These are phyloP conservation scores for Chiroxiphia lanceolata DNA, from an alignment of 2,797 vertebrate genomes.

Conservation along the genomic window DNA sequence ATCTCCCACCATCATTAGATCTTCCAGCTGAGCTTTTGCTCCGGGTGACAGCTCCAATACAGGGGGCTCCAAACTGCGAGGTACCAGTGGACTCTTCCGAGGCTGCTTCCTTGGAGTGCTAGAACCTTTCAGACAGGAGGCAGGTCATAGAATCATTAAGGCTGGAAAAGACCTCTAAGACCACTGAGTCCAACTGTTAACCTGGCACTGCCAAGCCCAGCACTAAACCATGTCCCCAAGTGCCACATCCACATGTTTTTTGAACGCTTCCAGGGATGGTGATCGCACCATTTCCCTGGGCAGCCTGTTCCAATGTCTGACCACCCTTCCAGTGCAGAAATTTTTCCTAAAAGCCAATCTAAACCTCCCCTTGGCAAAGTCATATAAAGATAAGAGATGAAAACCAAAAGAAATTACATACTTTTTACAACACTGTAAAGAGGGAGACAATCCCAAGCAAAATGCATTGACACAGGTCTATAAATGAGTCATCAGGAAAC, in stretches of 20 bases:
- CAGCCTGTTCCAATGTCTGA: neutral
- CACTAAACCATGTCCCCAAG: neutral
- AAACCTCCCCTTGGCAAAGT: neutral
- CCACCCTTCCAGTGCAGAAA: neutral
- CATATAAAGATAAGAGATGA: neutral
- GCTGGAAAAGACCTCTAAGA: neutral
- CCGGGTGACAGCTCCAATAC: conserved; percentile 91
- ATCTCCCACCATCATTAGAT: conserved; percentile 98
- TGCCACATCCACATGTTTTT: neutral
- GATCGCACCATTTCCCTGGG: neutral
- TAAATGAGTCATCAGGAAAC: neutral
- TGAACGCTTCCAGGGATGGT: neutral
- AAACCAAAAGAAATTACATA: neutral
- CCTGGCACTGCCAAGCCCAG: neutral
- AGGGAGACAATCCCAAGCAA: neutral
- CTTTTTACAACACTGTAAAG: neutral
- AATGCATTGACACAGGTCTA: neutral
- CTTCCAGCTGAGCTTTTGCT: conserved; percentile 93
- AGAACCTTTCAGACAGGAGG: conserved; percentile 76
- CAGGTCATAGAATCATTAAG: neutral
- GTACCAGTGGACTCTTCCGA: conserved; percentile 93
- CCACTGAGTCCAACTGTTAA: fast-evolving
- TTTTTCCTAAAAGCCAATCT: neutral
- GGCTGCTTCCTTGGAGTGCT: conserved; percentile 93
- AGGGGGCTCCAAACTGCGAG: conserved; percentile 94